Evolutionary conservation across 2,888 invertebrate species (phyloP), one percentile per base, ranked within the genome.

Genomic region (Chloromyia formosa): DNA sequence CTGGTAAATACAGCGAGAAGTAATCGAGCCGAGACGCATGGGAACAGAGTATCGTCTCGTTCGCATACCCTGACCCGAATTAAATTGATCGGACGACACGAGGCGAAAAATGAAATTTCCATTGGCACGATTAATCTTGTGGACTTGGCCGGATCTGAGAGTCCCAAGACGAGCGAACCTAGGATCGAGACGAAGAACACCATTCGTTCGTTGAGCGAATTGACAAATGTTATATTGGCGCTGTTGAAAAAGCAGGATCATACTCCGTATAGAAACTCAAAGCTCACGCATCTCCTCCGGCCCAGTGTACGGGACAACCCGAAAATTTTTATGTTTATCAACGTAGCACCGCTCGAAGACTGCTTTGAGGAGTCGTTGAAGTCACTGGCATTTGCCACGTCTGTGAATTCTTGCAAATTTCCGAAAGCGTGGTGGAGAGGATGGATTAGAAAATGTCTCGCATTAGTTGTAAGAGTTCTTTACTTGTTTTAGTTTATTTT

Each of bases 281-380:
- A 96, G 83, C 86, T 97, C 18, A 97, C 97, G 0, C 94, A 94
- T 84, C 86, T 96, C 22, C 85, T 97, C 74, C 95, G 95, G 90
- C 94, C 94, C 14, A 92, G 93, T 77, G 87, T 97, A 10, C 95
- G 96, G 7, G 96, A 96, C 0, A 96, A 94, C 84, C 94, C 95
- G 0, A 97, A 97, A 86, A 95, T 95, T 0, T 88, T 97, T 53
- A 96, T 97, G 95, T 92, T 97, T 84, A 92, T 96, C 49, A 96
- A 96, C 86, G 90, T 96, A 79, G 91, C 94, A n/a, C 96, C 96
- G 58, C 90, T 92, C 79, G 93, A 94, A 82, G 94, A 94, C 80
- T 92, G 93, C 82, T 93, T 91, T 81, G 88, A 88, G 78, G 97
- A 97, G 86, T 94, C 94, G n/a, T 87, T 96, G 4, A 95, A 93